Base-by-base conservation (phyloP, 2,113 vertebrate species). In the Tichodroma muraria region DNA sequence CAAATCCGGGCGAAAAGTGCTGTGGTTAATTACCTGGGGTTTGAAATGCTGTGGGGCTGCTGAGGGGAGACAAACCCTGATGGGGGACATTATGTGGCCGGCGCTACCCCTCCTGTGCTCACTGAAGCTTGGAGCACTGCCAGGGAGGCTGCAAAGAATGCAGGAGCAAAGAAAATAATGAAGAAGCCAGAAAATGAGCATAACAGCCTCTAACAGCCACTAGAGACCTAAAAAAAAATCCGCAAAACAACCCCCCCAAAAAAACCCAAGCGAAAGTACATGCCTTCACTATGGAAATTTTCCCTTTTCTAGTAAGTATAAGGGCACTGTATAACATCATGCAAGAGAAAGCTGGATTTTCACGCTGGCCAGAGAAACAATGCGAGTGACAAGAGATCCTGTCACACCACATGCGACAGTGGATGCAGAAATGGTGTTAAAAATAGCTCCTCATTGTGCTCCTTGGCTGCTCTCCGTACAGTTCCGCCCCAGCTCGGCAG, bases 381-480 rank as follows among this genome's bases (percentile, higher is more conserved):
- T 28, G 31, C 1, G 5, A 42, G 56, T 4, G 8, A 60, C 42
- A 3, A 30, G 63, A 72, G 71, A 63, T 56, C 37, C 68, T 80
- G 72, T 87, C 91, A 85, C 35, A 35, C 18, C 24, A 22, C 82
- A 24, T 31, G 42, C 4, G n/a, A 56, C 40, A 30, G 70, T 18
- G 49, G 53, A 40, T 69, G 56, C 52, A 90, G 77, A 63, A 70
- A 65, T 8, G 45, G 19, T 61, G 56, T 64, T 86, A 83, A 88
- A 93, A 94, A 92, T 90, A 94, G 72, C 72, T 79, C 56, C 59
- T 92, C 56, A 15, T 47, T 64, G 65, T 63, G 80, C 87, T 92
- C 64, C 64, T 77, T 54, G 56, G 77, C 93, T 80, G 90, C 59
- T 64, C 45, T 64, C 71, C 3, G 13, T 6, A 33, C 19, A 6